phyloP scores from a whole-genome alignment of 2,113 vertebrate genomes.

The Mastomys coucha region DNA sequence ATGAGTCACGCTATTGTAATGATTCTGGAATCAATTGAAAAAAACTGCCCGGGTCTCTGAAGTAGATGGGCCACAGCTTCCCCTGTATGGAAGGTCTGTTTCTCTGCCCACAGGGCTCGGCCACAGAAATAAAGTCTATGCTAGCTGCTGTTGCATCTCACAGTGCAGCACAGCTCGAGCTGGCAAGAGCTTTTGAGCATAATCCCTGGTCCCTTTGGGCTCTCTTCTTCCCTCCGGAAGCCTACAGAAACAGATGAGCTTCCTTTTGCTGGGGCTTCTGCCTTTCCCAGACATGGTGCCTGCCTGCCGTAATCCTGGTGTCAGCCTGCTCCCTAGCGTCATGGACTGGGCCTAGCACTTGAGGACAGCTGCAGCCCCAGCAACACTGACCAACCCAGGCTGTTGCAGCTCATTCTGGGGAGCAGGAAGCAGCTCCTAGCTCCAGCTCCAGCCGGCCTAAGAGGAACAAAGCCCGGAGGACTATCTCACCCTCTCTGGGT shows the following conservation, averaged over 20 bases:
- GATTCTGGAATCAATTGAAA: not conserved
- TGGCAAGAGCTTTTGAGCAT: not conserved
- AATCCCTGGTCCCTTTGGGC: constrained; percentile 15
- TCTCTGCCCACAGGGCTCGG: not conserved
- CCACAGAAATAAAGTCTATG: not conserved
- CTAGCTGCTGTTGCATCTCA: not conserved
- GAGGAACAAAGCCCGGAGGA: constrained; percentile 84
- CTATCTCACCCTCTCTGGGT: constrained; percentile 84
- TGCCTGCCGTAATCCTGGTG: constrained; percentile 69
- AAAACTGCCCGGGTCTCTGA: not conserved
- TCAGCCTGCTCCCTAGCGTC: constrained; percentile 89
- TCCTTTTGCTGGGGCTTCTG: constrained; percentile 57
- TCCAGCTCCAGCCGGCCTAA: constrained; percentile 87
- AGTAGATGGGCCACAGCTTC: not conserved
- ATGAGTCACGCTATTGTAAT: not conserved
- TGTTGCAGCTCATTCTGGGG: constrained; percentile 75
- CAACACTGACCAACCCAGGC: constrained; percentile 80
- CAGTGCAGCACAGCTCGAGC: not conserved
- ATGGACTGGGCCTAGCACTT: constrained; percentile 75
- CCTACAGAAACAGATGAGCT: constrained; percentile 74
- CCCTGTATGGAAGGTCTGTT: not conserved
- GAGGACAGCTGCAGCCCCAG: constrained; percentile 8
- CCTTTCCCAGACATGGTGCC: rapidly evolving
- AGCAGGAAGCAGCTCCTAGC: constrained; percentile 79
- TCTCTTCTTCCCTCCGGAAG: constrained; percentile 36